Base-by-base conservation (phyloP, 2,888 invertebrate genomes). In the Aethes cnicana region DNA sequence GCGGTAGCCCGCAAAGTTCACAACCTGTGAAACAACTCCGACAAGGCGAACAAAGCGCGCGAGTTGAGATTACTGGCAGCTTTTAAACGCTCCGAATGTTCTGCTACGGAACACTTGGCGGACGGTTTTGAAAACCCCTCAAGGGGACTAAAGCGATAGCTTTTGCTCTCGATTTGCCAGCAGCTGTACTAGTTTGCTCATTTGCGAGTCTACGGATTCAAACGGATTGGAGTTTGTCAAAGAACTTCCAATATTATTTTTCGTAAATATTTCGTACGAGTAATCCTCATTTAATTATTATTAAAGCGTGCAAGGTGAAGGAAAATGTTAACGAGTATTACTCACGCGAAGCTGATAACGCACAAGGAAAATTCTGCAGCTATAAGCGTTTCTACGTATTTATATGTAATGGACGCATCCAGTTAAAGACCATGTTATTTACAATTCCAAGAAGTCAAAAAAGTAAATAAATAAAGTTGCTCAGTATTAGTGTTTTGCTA, bases 41-140 rank as follows among this genome's bases (percentile, higher is more conserved):
- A 58, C 58, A 61, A 56, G 55, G 56, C 59, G 61, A 68, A 77
- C 74, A 77, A 78, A 74, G 74, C 64, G 60, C 62, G 60, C 62
- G 59, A 66, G 65, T 68, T 65, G 72, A 71, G 72, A 79, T 79
- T 74, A 65, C 73, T 70, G 72, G 62, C 71, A 66, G 75, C 70
- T 74, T 76, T 79, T 72, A 73, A 79, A 73, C 68, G 70, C 63
- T 73, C 62, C 65, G 64, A 78, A 68, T 73, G 68, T 59, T 74
- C 63, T 56, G 61, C 66, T 62, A 58, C 63, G 57, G 60, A 63
- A 74, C 74, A 75, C 71, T 75, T 69, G 64, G 70, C 64, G 57
- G 67, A 61, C 66, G 68, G 63, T 75, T 69, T 74, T 70, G 62
- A 71, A 80, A 80, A 74, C 72, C 70, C 61, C 70, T 69, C 61